Evolutionary conservation across 2,888 invertebrate species (phyloP), one percentile per base, ranked within the genome.

Genomic region (Anticlea derivata): DNA sequence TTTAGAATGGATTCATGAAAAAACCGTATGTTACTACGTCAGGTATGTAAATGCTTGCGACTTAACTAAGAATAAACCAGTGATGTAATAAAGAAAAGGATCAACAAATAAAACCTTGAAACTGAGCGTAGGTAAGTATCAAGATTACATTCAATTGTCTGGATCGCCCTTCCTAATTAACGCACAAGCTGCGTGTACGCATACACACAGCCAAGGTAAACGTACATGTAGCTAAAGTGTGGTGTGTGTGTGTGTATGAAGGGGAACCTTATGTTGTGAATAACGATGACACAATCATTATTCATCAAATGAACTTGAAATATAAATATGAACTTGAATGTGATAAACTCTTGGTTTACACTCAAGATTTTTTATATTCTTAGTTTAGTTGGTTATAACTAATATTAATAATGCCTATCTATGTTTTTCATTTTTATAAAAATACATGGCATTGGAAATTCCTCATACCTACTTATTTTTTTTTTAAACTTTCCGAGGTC

Each of bases 91-190:
- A 63, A 69, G 67, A 73, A 66, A 70, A 73, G 71, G 64, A 73
- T 75, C 75, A 75, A 76, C 77, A 76, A 70, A 69, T 63, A 75
- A 70, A 83, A 72, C 85, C 86, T 85, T 86, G 86, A 75, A 73
- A 50, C 68, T 69, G 63, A 61, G 61, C 20, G 22, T 31, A 11
- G 17, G 17, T 66, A 60, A 61, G 60, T 56, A 60, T 51, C 40
- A 51, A 58, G 60, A 62, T 60, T 54, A 54, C 52, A 41, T 44
- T 60, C 69, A 72, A 75, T 73, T 78, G 80, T 73, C 78, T 77
- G 68, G 63, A 64, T 56, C 65, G 62, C 61, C 63, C 65, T 60
- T 55, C 55, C 59, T 68, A 72, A 71, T 70, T 66, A 74, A 71
- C 73, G 59, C 60, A 56, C 67, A 50, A 55, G 61, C 27, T 55